A percentile compares a stretch with the other conserved stretches of the same genome.
These are phyloP conservation scores for Microcebus tavaratra DNA, from an alignment of 2,113 vertebrate genomes.

Conservation along the genomic window DNA sequence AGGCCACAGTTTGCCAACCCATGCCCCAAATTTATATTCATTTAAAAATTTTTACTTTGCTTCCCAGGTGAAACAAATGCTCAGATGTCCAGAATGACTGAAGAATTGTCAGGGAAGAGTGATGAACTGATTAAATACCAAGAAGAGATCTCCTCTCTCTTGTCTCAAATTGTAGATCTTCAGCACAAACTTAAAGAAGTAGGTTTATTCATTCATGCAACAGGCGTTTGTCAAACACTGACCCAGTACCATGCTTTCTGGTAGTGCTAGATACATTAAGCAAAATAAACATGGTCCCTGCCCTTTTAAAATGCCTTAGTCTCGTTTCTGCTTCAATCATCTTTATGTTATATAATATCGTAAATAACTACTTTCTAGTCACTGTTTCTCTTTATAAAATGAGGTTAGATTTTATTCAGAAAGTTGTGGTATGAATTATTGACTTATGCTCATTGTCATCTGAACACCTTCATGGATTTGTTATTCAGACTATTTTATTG, in stretches of 20 bases:
- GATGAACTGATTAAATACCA: slow-evolving; percentile 94
- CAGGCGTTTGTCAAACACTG: background rate
- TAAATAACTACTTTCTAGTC: slow-evolving; percentile 6
- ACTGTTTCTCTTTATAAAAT: background rate
- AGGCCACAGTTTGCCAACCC: background rate
- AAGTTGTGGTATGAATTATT: background rate
- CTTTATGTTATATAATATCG: background rate
- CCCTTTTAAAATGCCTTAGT: background rate
- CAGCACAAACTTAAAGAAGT: slow-evolving; percentile 96
- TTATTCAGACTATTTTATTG: slow-evolving; percentile 35
- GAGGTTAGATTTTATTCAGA: slow-evolving; percentile 10
- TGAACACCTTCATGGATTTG: background rate
- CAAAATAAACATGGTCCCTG: background rate
- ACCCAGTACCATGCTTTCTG: background rate
- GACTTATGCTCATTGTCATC: background rate
- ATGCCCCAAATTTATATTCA: background rate
- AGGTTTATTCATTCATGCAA: background rate
- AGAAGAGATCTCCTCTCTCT: slow-evolving; percentile 95
- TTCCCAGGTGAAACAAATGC: slow-evolving; percentile 94
- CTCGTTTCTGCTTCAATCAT: background rate
- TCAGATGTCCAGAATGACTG: slow-evolving; percentile 93
- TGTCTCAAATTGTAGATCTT: slow-evolving; percentile 96
- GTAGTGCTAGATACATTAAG: background rate
- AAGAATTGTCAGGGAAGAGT: slow-evolving; percentile 93
- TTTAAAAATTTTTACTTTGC: background rate